Evolutionary conservation across 2,888 invertebrate species (phyloP).

Genomic region (Calameuta idolon): DNA sequence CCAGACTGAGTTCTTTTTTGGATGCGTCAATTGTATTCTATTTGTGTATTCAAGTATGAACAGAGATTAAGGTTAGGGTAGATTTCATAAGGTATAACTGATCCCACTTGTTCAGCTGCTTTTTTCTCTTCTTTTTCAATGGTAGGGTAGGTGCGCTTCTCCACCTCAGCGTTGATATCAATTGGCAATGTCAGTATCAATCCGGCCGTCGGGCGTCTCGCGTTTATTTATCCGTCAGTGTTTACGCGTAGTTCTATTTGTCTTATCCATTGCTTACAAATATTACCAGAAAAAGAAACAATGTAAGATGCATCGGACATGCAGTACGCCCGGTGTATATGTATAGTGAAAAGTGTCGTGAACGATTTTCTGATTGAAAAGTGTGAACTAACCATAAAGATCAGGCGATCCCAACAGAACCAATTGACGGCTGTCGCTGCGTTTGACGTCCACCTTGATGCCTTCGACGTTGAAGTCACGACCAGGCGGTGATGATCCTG

Average conservation of each 20-base stretch:
- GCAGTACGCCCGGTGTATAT: neutral
- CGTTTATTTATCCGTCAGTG: neutral
- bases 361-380: neutral
- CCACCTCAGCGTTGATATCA: neutral
- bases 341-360: too few relatives aligned
- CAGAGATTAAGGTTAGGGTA: neutral
- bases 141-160: neutral
- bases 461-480: constrained; percentile 44
- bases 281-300: neutral
- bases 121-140: neutral
- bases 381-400: constrained; percentile 36
- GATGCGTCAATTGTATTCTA: neutral
- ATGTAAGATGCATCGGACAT: neutral
- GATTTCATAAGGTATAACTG: neutral
- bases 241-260: neutral
- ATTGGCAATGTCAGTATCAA: neutral
- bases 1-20: neutral
- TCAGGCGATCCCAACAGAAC: constrained; percentile 48
- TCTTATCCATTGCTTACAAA: neutral
- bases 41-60: neutral
- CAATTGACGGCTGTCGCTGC: constrained; percentile 54
- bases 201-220: neutral
- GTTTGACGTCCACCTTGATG: constrained; percentile 49
- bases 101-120: neutral
- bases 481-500: constrained; percentile 43